These are phyloP conservation scores for Jaculus jaculus DNA, from an alignment of 2,113 vertebrate genomes.

Conservation along the genomic window DNA sequence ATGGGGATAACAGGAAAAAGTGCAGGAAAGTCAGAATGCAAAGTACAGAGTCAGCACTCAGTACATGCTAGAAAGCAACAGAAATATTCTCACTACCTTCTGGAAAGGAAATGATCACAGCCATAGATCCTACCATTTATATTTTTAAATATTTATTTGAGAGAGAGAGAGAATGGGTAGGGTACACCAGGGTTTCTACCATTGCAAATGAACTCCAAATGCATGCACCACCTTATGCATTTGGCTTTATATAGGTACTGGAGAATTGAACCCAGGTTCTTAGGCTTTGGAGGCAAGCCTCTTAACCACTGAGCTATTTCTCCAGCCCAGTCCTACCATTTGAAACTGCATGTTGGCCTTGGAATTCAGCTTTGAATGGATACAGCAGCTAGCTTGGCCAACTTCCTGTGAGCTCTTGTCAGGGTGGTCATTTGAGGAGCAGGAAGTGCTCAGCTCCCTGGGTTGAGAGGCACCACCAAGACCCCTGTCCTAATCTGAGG, in stretches of 20 bases:
- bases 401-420: neutral
- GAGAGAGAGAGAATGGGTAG: too few species aligned
- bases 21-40: neutral
- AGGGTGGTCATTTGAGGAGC: neutral
- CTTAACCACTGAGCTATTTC: too few species aligned
- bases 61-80: neutral
- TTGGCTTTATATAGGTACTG: too few species aligned
- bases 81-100: neutral
- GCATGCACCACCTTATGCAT: too few species aligned
- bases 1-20: rapidly evolving
- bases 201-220: too few species aligned
- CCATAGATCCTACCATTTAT: too few species aligned
- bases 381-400: rapidly evolving
- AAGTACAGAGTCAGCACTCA: rapidly evolving
- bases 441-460: neutral
- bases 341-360: neutral
- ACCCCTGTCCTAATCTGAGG: neutral
- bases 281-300: too few species aligned
- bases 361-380: neutral
- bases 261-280: too few species aligned
- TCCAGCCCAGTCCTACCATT: too few species aligned
- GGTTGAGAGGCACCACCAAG: neutral
- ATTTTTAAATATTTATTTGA: too few species aligned
- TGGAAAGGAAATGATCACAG: neutral
- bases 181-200: too few species aligned